Evolutionary conservation across 2,888 invertebrate genomes (phyloP), one percentile per base, ranked within the genome.

Genomic region (Aleiodes testaceus): DNA sequence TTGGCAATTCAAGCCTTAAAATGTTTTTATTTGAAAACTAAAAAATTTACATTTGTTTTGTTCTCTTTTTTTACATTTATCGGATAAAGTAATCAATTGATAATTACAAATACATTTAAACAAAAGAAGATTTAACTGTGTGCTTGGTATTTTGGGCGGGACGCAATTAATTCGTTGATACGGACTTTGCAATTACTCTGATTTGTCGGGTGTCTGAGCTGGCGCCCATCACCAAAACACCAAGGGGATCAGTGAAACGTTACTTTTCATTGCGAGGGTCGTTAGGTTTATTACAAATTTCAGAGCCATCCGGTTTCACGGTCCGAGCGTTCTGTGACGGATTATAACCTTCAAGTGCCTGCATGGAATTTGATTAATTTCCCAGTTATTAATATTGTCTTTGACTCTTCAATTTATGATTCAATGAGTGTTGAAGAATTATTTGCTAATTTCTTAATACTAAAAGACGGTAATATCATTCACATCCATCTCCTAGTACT

Each of bases 201-300:
- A 85, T 84, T 85, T 84, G 82, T 84, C 82, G 81, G 80, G 81
- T 79, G 84, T 80, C 82, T 78, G 83, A 84, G 82, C 82, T 79
- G 78, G 76, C 77, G 75, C 78, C 44, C 26, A 45, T 59, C 59
- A 70, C 14, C 36, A 66, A 61, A 64, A 66, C 69, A 44, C 61
- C 68, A 66, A 75, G 66, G 78, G 82, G 82, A 77, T 85, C 84
- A 82, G 77, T 83, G 80, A 82, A 83, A 85, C 84, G 86, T 85
- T 85, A 84, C 84, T 86, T 86, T 86, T 85, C 85, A 86, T 87
- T 85, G 85, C 83, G 82, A 83, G 86, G 86, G 83, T 86, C 85
- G 84, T 85, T 86, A 84, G 81, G 81, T 82, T 84, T 85, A 83
- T 86, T 85, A 85, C 83, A 84, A 85, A 85, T 85, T 85, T 84